Percentiles rank a stretch among this genome's conserved stretches.
phyloP scores from a whole-genome alignment of 2,797 vertebrate species.

The Chrysolophus pictus region DNA sequence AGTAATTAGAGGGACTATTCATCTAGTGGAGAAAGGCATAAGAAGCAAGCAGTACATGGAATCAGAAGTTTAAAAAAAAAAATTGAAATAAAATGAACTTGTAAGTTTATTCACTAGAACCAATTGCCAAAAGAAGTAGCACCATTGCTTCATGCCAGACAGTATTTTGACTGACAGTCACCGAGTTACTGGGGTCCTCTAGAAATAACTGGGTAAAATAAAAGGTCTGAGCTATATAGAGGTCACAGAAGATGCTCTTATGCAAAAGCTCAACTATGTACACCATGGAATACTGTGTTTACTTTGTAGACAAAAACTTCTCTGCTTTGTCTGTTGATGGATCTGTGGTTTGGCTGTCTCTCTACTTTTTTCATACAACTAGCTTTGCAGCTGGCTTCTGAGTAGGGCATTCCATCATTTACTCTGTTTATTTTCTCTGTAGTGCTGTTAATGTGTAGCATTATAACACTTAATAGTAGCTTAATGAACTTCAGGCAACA shows the following conservation, averaged over 20 bases:
- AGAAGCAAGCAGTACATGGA: neutral
- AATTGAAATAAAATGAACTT: neutral
- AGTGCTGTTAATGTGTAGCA: slow-evolving; percentile 17
- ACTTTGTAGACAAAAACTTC: neutral
- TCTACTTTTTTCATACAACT: neutral
- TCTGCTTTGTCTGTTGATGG: slow-evolving; percentile 5
- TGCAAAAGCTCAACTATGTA: neutral
- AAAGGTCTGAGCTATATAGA: neutral
- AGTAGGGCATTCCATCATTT: slow-evolving; percentile 20
- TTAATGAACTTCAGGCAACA: slow-evolving; percentile 47
- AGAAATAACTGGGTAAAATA: neutral
- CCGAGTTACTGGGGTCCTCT: neutral
- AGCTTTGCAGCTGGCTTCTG: slow-evolving; percentile 19
- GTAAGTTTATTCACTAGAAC: neutral
- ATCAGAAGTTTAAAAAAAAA: neutral
- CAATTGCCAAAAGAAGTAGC: neutral
- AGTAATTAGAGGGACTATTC: neutral
- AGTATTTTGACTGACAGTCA: neutral
- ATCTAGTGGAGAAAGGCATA: neutral
- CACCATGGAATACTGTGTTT: neutral
- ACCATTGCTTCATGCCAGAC: neutral
- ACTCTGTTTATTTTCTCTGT: slow-evolving; percentile 47
- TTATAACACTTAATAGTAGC: slow-evolving; percentile 44
- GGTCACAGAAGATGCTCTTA: neutral
- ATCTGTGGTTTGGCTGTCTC: slow-evolving; percentile 45